Evolutionary conservation across 2,797 vertebrate genomes (phyloP).

Genomic region (Australoheros facetus): DNA sequence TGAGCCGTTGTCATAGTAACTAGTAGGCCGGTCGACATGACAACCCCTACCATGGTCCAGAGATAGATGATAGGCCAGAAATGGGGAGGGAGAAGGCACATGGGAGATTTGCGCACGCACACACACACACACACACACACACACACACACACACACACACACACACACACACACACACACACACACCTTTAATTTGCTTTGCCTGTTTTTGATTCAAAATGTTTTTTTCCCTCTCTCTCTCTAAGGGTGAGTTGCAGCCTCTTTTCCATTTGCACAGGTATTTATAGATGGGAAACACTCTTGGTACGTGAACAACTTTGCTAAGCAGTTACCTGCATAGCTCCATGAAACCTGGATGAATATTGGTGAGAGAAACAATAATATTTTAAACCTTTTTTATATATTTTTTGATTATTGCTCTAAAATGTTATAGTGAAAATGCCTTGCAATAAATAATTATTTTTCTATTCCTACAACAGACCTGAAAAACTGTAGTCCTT

Average conservation of each 20-base stretch:
- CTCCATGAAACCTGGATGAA: not conserved
- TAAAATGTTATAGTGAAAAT: not conserved
- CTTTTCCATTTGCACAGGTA: slow-evolving; percentile 67
- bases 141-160: no score
- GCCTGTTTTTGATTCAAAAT: slow-evolving; percentile 71
- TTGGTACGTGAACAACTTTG: not conserved
- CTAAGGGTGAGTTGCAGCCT: slow-evolving; percentile 36
- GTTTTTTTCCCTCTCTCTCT: slow-evolving; percentile 18
- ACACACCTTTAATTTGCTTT: slow-evolving; percentile 72
- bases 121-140: no score
- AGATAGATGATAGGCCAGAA: slow-evolving; percentile 80
- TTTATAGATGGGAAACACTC: slow-evolving; percentile 19
- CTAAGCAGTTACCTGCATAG: not conserved
- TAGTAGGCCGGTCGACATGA: slow-evolving; percentile 82
- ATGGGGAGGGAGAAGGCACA: slow-evolving; percentile 60
- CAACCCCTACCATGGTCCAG: slow-evolving; percentile 80
- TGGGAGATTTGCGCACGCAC: slow-evolving; percentile 60
- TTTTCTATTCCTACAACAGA: not conserved
- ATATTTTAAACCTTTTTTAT: not conserved
- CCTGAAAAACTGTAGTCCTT: not conserved
- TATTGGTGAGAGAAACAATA: not conserved
- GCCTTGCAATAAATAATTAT: not conserved
- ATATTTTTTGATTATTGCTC: not conserved
- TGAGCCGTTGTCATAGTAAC: slow-evolving; percentile 85
- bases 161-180: no score